phyloP scores from a whole-genome alignment of 2,888 invertebrate species.

The Drosophila tanythrix region DNA sequence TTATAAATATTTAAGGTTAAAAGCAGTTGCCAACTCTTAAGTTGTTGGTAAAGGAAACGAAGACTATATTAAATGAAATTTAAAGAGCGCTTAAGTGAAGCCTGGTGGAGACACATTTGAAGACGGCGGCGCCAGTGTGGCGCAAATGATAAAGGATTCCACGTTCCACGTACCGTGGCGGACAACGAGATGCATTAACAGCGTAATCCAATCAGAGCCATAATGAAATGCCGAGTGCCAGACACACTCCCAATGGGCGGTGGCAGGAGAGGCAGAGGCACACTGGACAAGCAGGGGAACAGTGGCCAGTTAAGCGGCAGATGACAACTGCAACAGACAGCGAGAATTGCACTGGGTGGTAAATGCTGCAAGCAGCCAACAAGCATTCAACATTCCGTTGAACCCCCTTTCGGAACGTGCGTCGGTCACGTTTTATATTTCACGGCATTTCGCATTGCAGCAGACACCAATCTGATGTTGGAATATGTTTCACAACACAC shows the following conservation, averaged over 20 bases:
- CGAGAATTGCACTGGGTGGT: constrained; percentile 22
- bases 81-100: constrained; percentile 2
- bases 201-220: constrained; percentile 70
- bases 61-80: neutral
- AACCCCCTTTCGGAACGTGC: neutral
- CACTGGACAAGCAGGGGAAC: neutral
- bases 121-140: constrained; percentile 6
- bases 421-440: constrained; percentile 63
- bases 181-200: constrained; percentile 66
- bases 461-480: constrained; percentile 10
- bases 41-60: neutral
- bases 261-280: neutral
- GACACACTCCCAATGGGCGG: constrained; percentile 27
- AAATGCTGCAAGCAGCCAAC: neutral
- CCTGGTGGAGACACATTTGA: neutral
- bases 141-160: constrained; percentile 16
- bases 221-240: constrained; percentile 68
- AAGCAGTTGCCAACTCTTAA: neutral
- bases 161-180: constrained; percentile 6
- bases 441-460: constrained; percentile 51
- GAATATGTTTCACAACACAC: constrained; percentile 33
- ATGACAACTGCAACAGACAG: constrained; percentile 39
- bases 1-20: neutral
- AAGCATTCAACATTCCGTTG: neutral
- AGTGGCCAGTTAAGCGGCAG: constrained; percentile 22